Evolutionary conservation across 1,140 invertebrate genomes (phyloP), one percentile per base, ranked within the genome.

Genomic region (Leptinotarsa defecta): DNA sequence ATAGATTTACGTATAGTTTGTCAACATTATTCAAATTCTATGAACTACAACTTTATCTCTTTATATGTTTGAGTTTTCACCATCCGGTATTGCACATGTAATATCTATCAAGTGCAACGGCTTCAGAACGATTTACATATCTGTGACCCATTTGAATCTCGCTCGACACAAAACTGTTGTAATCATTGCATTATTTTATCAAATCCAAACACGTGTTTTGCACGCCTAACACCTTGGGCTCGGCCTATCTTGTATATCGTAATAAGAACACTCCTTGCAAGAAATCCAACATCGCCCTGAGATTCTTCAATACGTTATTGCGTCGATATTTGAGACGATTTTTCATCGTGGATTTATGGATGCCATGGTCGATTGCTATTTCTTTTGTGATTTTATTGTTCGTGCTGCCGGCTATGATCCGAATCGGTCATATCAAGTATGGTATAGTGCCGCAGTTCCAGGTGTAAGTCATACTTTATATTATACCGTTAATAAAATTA

Each of bases 141-240:
- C 52, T 57, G 52, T 57, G 52, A 57, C 52, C 52, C 52, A 57
- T n/a, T n/a, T 57, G 52, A 19, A 57, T 57, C 52, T 15, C n/a
- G n/a, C 17, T 19, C n/a, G 4, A 57, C 52, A 57, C 52, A 57
- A 19, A 57, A 57, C 52, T 57, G 52, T 17, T 57, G 52, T 57
- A 57, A 57, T 65, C 19, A 22, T 27, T 27, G 64, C 15, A 20
- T 65, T 65, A 65, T 65, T 65, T 34, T 34, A 65, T 34, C 11
- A 34, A 65, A 65, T 65, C 20, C n/a, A 65, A 65, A 65, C 64
- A 65, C 64, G 64, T 65, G 64, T 65, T 65, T 34, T 65, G 64
- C 64, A 65, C 64, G 64, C 64, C 64, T 34, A 65, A 65, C 64
- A 24, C 64, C 22, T 65, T 65, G 64, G 64, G 64, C 64, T 24